A percentile compares a stretch with the other conserved stretches of the same genome.
phyloP scores from a whole-genome alignment of 2,113 vertebrate species.

The Semnornis frantzii region DNA sequence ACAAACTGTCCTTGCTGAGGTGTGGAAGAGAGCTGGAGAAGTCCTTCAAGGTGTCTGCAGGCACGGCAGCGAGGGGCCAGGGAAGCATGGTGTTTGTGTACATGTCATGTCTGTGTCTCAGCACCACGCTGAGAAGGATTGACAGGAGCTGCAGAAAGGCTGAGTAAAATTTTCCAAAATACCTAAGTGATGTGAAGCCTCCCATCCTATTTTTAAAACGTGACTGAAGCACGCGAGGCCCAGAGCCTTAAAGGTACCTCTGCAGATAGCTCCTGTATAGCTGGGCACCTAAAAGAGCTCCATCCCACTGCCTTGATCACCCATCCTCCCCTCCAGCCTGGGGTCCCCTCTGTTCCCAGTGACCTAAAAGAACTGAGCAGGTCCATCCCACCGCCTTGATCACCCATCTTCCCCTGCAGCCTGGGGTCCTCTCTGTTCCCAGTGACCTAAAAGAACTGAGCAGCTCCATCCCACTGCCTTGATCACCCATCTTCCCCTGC shows the following conservation, averaged over 20 bases:
- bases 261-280: neutral
- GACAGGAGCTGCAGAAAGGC: constrained; percentile 62
- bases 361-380: neutral
- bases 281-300: neutral
- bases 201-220: constrained; percentile 60
- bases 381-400: neutral
- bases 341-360: too few species aligned
- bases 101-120: neutral
- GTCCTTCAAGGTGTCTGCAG: neutral
- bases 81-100: neutral
- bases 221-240: constrained; percentile 17
- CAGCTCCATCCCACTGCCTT: neutral
- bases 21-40: neutral
- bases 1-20: neutral
- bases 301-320: neutral
- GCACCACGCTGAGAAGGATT: constrained; percentile 11
- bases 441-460: neutral
- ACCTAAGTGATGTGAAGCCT: constrained; percentile 57
- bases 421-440: too few species aligned
- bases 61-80: neutral
- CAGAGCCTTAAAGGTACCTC: constrained; percentile 51
- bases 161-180: constrained; percentile 70
- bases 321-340: neutral
- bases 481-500: neutral
- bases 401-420: neutral